These are phyloP conservation scores for Astreopora myriophthalma DNA, from an alignment of 64 coral and sea anemone genomes.

Conservation along the genomic window DNA sequence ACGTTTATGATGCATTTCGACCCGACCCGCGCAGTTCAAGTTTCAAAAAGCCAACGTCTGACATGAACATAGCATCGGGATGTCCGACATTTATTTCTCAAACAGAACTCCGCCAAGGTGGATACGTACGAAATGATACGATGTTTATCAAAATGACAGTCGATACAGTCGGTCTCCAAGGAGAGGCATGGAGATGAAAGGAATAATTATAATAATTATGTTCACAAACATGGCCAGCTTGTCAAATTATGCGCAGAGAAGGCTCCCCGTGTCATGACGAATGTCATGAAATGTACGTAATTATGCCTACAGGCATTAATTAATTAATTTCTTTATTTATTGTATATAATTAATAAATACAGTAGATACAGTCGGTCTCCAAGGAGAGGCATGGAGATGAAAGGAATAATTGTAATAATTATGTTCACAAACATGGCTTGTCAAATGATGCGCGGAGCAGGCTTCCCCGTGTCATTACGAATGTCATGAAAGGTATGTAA, in stretches of 20 bases:
- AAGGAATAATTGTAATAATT: not conserved
- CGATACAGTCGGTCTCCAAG: conserved; percentile 37
- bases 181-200: not conserved
- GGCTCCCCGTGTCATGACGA: too few relatives aligned
- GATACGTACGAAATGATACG: conserved; percentile 57
- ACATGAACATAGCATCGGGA: conserved; percentile 79
- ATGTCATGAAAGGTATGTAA: too few relatives aligned
- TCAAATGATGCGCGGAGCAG: too few relatives aligned
- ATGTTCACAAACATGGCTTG: not conserved
- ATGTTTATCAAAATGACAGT: conserved; percentile 73
- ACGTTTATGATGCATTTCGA: conserved; percentile 63
- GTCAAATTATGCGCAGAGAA: too few relatives aligned
- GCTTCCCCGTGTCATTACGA: too few relatives aligned
- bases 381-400: not conserved
- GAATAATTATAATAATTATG: not conserved
- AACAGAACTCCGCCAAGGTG: conserved; percentile 8
- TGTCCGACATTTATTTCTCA: conserved; percentile 70
- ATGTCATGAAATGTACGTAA: too few relatives aligned
- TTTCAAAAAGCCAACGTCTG: conserved; percentile 68
- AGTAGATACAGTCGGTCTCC: conserved; percentile 28
- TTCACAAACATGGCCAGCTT: not conserved
- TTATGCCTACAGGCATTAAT: too few relatives aligned
- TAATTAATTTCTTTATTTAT: too few relatives aligned
- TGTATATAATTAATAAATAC: too few relatives aligned
- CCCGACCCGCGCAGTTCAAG: conserved; percentile 71